A percentile compares a stretch with the other conserved stretches of the same genome.
Evolutionary conservation across 2,888 invertebrate genomes (phyloP).

Genomic region (Lysandra bellargus): DNA sequence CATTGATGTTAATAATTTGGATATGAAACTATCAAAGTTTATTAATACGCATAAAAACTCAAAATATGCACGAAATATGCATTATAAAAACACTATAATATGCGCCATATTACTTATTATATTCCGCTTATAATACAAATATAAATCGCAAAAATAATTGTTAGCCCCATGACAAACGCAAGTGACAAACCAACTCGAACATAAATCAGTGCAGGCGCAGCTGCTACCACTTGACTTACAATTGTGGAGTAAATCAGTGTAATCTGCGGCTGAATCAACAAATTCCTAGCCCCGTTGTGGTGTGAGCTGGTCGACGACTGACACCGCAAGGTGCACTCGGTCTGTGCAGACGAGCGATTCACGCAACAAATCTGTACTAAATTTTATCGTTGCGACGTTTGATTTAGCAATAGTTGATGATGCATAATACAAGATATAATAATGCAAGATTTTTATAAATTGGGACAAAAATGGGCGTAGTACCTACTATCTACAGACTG

Average conservation of each 20-base stretch:
- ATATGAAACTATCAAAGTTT: no score
- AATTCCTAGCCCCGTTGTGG: conserved; percentile 24
- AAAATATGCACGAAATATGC: not conserved
- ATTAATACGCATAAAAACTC: not conserved
- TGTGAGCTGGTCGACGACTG: conserved; percentile 5
- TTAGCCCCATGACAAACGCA: not conserved
- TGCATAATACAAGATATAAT: no score
- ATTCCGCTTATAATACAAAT: not conserved
- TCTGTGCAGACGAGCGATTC: not conserved
- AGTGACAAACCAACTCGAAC: not conserved
- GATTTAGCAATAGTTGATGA: no score
- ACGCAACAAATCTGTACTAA: no score
- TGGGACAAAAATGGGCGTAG: no score
- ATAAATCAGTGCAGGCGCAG: conserved; percentile 6
- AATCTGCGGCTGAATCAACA: conserved; percentile 25
- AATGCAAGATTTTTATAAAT: no score
- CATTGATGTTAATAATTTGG: not conserved
- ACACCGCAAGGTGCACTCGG: conserved; percentile 4
- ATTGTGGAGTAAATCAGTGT: conserved; percentile 26
- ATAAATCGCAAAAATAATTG: not conserved
- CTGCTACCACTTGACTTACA: conserved; percentile 3
- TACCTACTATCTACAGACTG: no score
- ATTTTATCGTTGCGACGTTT: no score
- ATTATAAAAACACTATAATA: not conserved
- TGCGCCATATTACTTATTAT: not conserved